A percentile compares a stretch with the other conserved stretches of the same genome.
Conservation (phyloP, 2,888 invertebrate genomes). For the Lottia scabra region DNA sequence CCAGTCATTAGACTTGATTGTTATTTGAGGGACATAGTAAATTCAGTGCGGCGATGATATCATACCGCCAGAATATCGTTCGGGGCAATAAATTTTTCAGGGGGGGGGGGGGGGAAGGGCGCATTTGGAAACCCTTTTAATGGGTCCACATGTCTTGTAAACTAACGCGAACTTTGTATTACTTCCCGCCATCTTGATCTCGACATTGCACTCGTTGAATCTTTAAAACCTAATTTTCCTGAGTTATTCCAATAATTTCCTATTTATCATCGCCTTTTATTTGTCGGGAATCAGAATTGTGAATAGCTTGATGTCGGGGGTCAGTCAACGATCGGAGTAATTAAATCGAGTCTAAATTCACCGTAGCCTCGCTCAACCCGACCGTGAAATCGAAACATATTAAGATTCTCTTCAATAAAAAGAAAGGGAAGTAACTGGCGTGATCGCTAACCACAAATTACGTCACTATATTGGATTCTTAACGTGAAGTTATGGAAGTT, state of each 20-base stretch:
- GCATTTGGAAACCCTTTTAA: too few species aligned
- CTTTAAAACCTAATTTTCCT: conserved; percentile 8
- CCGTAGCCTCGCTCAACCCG: neutral
- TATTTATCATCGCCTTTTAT: conserved; percentile 14
- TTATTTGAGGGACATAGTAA: too few species aligned
- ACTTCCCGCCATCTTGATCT: too few species aligned
- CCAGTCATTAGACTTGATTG: too few species aligned
- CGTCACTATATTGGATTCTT: neutral
- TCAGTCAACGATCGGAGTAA: neutral
- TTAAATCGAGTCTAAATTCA: conserved; percentile 1
- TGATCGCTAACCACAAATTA: neutral
- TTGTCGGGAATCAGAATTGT: conserved; percentile 4
- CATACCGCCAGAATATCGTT: too few species aligned
- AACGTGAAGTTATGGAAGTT: neutral
- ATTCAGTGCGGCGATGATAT: too few species aligned
- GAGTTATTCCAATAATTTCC: conserved; percentile 16
- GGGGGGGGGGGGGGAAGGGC: too few species aligned
- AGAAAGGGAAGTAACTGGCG: neutral
- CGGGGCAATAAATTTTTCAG: too few species aligned
- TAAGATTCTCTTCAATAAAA: neutral
- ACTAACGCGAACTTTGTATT: too few species aligned
- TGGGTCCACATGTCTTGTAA: too few species aligned
- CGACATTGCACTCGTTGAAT: too few species aligned
- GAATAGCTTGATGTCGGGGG: conserved; percentile 14
- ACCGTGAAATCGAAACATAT: neutral